phyloP scores from a whole-genome alignment of 64 coral and sea anemone genomes.

The Pachyseris speciosa region DNA sequence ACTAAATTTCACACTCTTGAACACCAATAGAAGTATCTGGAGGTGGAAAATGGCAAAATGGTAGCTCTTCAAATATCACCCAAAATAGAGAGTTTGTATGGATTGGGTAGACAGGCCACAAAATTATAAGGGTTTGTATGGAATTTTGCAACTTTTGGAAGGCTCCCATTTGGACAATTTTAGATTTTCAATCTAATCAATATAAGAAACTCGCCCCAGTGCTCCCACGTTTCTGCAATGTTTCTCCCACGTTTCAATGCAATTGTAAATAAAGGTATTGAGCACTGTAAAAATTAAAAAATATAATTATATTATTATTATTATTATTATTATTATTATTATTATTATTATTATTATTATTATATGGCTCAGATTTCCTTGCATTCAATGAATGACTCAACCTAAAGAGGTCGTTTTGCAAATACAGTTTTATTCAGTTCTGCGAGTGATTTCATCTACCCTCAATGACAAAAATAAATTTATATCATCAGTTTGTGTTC shows the following conservation, averaged over 20 bases:
- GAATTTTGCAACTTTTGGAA: constrained; percentile 4
- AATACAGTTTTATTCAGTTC: constrained; percentile 15
- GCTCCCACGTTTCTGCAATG: constrained; percentile 37
- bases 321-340: too few species aligned
- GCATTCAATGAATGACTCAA: constrained; percentile 20
- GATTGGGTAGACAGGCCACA: constrained; percentile 32
- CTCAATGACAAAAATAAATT: not conserved
- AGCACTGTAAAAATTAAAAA: too few species aligned
- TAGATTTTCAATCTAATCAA: constrained; percentile 4
- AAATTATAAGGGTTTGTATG: constrained; percentile 49
- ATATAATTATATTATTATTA: too few species aligned
- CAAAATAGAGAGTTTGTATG: not conserved
- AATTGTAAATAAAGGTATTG: too few species aligned
- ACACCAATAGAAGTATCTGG: too few species aligned
- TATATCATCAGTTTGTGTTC: not conserved
- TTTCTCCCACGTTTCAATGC: too few species aligned
- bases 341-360: too few species aligned
- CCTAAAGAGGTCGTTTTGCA: constrained; percentile 4
- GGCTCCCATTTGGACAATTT: constrained; percentile 22
- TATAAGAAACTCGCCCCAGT: not conserved
- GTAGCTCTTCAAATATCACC: too few species aligned
- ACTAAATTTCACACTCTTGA: not conserved
- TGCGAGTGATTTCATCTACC: constrained; percentile 15
- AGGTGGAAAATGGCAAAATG: too few species aligned
- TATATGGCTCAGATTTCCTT: constrained; percentile 8